These are phyloP conservation scores for zebrafish (Danio rerio) DNA, from an alignment of 2,113 vertebrate genomes.

Conservation along the genomic window DNA sequence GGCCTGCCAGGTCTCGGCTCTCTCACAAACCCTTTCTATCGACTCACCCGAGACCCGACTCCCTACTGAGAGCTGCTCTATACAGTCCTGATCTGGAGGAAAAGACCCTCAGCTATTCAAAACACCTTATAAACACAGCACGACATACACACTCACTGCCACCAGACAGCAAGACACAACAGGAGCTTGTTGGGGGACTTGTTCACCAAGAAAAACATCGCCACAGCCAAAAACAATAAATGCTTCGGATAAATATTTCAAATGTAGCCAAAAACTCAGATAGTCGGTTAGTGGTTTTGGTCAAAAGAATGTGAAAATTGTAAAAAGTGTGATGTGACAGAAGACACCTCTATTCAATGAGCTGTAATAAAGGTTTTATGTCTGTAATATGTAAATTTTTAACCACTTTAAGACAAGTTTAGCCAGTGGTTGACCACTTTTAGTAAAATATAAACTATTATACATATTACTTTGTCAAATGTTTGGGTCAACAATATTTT, in stretches of 20 bases:
- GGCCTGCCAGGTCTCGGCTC: constrained; percentile 85
- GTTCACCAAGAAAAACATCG: neutral
- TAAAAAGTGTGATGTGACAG: neutral
- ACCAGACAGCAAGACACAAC: constrained; percentile 4
- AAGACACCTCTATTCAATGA: neutral
- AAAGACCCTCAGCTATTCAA: constrained; percentile 79
- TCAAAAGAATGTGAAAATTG: neutral
- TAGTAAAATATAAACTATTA: too few relatives aligned
- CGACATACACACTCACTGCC: constrained; percentile 29
- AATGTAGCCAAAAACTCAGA: neutral
- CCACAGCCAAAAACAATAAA: neutral
- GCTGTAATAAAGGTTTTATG: too few relatives aligned
- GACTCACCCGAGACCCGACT: constrained; percentile 73
- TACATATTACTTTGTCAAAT: too few relatives aligned
- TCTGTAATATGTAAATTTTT: too few relatives aligned
- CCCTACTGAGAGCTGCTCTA: constrained; percentile 90
- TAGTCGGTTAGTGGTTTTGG: neutral
- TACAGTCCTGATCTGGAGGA: constrained; percentile 76
- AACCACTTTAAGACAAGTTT: too few relatives aligned
- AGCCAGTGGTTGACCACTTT: too few relatives aligned
- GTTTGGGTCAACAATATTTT: too few relatives aligned
- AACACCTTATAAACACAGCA: constrained; percentile 65
- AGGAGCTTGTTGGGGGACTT: neutral
- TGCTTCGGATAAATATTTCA: neutral
- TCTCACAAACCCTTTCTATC: constrained; percentile 84